Base-by-base conservation (phyloP, 2,888 invertebrate species). In the Aphrophora alni region DNA sequence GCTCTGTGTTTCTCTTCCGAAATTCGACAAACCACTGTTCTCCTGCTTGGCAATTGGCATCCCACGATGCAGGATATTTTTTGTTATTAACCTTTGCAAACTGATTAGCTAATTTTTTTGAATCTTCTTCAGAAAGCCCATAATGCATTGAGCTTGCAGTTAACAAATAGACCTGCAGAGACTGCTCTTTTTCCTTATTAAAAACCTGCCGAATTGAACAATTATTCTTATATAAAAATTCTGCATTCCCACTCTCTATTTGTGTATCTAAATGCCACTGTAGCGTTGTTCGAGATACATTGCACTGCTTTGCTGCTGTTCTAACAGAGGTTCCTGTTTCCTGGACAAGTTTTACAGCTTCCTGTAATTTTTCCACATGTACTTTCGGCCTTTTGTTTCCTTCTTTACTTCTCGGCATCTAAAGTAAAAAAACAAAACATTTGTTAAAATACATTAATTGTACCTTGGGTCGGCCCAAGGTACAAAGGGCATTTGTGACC, bases 131-230 rank as follows among this genome's bases (percentile, higher is more conserved):
- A 38, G 75, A 51, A 5, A 75, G 27, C 26, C 75, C 51, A 33
- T 75, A 51, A 24, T 75, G 59, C 51, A 75, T 44, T 1, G 1
- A 10, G 25, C 51, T 51, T 2, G 75, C 75, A 44, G 10, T 24
- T 14, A 75, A 27, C 14, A 51, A 17, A 75, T 75, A 75, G 1
- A 25, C 21, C 21, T 1, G 5, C 5, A 75, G 75, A 17, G 14
- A 8, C 21, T 25, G 12, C 21, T 75, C 75, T 75, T 75, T 44
- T 24, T 51, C 44, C 10, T 38, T 38, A 17, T 27, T 38, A 74
- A 74, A 74, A 28, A 74, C 74, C 33, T 74, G 74, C 0, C 10
- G 14, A 38, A 74, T n/a, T 38, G 74, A 8, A 74, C 74, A n/a
- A 5, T 74, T 74, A n/a, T 38, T 74, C n/a, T 3, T 74, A 12